Percentiles rank a stretch among this genome's conserved stretches.
Conservation (phyloP, 2,113 vertebrate species). For the Cyprinodon tularosa region DNA sequence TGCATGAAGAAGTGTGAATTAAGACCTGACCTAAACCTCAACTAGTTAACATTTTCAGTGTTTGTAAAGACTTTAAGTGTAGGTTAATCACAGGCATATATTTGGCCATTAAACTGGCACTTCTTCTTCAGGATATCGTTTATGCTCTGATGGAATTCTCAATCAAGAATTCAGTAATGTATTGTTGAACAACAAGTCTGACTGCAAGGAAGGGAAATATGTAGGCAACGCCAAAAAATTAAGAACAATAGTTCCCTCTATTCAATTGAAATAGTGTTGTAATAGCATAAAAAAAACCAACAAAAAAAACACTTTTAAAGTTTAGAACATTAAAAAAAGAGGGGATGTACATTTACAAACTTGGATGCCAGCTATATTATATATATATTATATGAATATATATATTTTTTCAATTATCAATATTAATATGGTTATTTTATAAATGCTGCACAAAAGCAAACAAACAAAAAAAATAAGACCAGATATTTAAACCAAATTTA, state of each 20-base stretch:
- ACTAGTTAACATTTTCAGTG: conserved; percentile 24
- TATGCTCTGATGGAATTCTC: background rate
- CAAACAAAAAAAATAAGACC: background rate
- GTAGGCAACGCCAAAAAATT: background rate
- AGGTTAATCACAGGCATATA: conserved; percentile 21
- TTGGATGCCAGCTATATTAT: background rate
- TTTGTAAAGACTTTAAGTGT: conserved; percentile 25
- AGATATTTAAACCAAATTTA: background rate
- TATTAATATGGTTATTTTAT: background rate
- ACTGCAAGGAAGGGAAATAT: background rate
- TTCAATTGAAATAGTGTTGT: background rate
- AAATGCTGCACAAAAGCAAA: no score
- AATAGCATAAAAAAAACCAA: background rate
- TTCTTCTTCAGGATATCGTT: background rate
- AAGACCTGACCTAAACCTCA: conserved; percentile 39
- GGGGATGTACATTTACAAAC: background rate
- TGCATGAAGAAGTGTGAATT: conserved; percentile 28
- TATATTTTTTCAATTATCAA: background rate
- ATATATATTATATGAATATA: background rate
- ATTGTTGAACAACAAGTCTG: background rate
- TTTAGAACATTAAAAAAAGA: background rate
- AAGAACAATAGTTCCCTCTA: background rate
- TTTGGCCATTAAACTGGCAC: background rate
- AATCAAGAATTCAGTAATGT: background rate
- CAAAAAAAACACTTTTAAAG: background rate